phyloP scores from a whole-genome alignment of 2,113 vertebrate species.

The Candoia aspera region DNA sequence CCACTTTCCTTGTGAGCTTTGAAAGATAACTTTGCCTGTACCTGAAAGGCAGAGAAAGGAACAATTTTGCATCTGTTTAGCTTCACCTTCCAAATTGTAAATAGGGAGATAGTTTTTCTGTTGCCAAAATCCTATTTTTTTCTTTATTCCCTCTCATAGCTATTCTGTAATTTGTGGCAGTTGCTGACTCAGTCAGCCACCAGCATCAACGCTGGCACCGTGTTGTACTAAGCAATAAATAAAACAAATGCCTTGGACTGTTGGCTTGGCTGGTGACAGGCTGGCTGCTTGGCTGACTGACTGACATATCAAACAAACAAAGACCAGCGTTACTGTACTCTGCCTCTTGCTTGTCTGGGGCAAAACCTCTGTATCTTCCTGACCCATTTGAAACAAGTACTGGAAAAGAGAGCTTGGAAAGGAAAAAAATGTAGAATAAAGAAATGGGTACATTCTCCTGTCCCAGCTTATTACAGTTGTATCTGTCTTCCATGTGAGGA shows the following conservation, averaged over 20 bases:
- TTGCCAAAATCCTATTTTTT: constrained; percentile 21
- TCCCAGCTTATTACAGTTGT: neutral
- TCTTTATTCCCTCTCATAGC: constrained; percentile 43
- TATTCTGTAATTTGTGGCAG: constrained; percentile 57
- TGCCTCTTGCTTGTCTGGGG: constrained; percentile 4
- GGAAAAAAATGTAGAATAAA: neutral
- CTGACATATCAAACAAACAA: constrained; percentile 47
- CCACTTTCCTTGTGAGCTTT: neutral
- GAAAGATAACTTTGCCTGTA: neutral
- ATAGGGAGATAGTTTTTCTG: constrained; percentile 33
- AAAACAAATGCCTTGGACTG: constrained; percentile 29
- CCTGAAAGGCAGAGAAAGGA: constrained; percentile 27
- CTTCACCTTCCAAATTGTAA: neutral
- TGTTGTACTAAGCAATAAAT: constrained; percentile 49
- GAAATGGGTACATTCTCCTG: neutral
- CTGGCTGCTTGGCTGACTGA: constrained; percentile 16
- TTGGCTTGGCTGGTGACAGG: constrained; percentile 24
- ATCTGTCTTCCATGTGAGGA: neutral
- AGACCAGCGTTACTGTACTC: constrained; percentile 16
- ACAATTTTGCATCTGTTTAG: neutral
- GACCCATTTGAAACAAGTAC: neutral
- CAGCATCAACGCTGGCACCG: constrained; percentile 54
- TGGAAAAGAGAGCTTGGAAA: neutral
- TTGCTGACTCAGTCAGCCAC: constrained; percentile 54
- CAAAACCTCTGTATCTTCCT: neutral